These are phyloP conservation scores for Cryptops parisi DNA, from an alignment of 2,888 invertebrate species.

Conservation along the genomic window DNA sequence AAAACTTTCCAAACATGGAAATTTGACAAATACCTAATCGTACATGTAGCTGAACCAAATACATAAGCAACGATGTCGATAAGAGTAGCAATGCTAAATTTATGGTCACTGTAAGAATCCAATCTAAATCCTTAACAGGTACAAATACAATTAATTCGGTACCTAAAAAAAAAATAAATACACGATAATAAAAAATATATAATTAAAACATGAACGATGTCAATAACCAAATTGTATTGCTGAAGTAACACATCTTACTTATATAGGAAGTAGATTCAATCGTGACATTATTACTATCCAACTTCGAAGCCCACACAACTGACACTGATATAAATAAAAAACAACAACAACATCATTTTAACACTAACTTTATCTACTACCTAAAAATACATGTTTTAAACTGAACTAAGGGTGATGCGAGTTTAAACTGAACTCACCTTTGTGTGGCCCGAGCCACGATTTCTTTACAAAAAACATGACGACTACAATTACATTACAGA, in stretches of 20 bases:
- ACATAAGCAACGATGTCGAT: conserved; percentile 6
- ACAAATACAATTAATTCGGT: conserved; percentile 9
- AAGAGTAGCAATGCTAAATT: conserved; percentile 1
- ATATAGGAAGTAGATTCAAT: no score
- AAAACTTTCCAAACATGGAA: no score
- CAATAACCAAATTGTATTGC: neutral
- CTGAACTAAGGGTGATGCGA: neutral
- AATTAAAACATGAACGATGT: neutral
- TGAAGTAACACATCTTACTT: no score
- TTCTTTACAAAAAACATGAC: conserved; percentile 17
- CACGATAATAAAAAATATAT: neutral
- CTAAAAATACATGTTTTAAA: no score
- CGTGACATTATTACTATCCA: no score
- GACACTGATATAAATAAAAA: neutral
- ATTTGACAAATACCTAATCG: conserved; percentile 2
- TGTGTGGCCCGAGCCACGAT: conserved; percentile 13
- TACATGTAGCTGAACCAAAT: conserved; percentile 11
- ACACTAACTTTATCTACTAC: neutral
- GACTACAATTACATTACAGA: conserved; percentile 8
- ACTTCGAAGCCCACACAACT: no score
- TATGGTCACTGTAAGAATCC: neutral
- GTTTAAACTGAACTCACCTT: neutral
- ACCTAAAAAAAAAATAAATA: no score
- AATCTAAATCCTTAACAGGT: conserved; percentile 1
- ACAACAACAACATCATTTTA: neutral